These are phyloP conservation scores for Pygoscelis adeliae DNA, from an alignment of 2,113 vertebrate species.

Conservation along the genomic window DNA sequence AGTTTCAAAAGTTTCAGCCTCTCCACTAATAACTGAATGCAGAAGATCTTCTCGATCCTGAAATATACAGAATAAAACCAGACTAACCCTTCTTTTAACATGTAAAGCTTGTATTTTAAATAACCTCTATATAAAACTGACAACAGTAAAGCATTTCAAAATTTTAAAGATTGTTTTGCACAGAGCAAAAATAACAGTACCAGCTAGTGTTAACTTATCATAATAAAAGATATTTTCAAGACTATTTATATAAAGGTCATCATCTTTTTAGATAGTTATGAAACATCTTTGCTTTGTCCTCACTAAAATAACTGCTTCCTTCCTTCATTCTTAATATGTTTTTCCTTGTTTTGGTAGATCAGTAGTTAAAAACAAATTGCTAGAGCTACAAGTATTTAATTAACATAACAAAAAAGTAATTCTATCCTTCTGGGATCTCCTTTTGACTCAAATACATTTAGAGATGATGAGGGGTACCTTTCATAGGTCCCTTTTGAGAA, in stretches of 20 bases:
- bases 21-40: neutral
- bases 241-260: neutral
- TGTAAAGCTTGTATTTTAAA: neutral
- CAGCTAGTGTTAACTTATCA: neutral
- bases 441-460: conserved; percentile 35
- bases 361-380: neutral
- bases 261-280: neutral
- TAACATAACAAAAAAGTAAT: conserved; percentile 14
- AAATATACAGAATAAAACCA: neutral
- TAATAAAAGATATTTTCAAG: neutral
- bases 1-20: neutral
- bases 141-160: neutral
- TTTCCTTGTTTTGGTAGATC: neutral
- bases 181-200: neutral
- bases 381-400: neutral
- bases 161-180: neutral
- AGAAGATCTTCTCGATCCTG: neutral
- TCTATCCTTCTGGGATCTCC: neutral
- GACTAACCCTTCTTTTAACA: neutral
- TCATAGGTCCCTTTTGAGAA: neutral
- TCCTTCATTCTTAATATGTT: neutral
- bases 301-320: neutral
- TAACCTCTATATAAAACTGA: neutral
- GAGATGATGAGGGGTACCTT: neutral
- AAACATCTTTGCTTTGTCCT: neutral